Conservation (phyloP, 2,113 vertebrate genomes). For the Pogonocichla stellata region DNA sequence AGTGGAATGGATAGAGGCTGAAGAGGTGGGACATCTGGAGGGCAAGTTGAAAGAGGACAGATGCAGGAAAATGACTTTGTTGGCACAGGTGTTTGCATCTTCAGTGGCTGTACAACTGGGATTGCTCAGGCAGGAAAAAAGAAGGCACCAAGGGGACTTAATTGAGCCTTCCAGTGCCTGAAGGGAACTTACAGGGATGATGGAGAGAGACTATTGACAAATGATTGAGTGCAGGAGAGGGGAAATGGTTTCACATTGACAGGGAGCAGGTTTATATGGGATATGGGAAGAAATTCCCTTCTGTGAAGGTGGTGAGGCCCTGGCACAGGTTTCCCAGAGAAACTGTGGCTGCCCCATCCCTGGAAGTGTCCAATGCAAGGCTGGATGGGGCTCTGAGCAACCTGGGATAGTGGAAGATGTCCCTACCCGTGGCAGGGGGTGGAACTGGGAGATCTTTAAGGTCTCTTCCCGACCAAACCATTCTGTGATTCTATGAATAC, state of each 20-base stretch:
- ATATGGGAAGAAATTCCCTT: accelerated
- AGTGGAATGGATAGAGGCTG: not conserved
- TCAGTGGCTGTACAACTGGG: not conserved
- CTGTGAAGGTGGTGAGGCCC: not conserved
- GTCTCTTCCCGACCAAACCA: not conserved
- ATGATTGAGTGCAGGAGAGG: not conserved
- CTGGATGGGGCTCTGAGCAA: not conserved
- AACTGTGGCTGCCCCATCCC: not conserved
- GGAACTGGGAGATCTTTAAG: not conserved
- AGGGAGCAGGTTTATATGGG: accelerated
- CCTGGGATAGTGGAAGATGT: accelerated
- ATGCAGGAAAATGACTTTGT: not conserved
- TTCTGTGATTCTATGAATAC: not conserved
- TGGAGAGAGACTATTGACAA: not conserved
- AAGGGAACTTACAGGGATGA: not conserved
- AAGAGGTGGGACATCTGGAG: not conserved
- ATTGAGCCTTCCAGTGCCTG: not conserved
- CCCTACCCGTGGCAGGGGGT: not conserved
- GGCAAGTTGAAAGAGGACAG: not conserved
- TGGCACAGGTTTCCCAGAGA: not conserved
- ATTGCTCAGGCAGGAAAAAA: not conserved
- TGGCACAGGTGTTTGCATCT: not conserved
- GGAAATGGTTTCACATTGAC: accelerated
- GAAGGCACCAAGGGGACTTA: not conserved
- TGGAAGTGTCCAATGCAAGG: accelerated